Conservation (phyloP, 2,888 invertebrate genomes). For the Ochropleura plecta region DNA sequence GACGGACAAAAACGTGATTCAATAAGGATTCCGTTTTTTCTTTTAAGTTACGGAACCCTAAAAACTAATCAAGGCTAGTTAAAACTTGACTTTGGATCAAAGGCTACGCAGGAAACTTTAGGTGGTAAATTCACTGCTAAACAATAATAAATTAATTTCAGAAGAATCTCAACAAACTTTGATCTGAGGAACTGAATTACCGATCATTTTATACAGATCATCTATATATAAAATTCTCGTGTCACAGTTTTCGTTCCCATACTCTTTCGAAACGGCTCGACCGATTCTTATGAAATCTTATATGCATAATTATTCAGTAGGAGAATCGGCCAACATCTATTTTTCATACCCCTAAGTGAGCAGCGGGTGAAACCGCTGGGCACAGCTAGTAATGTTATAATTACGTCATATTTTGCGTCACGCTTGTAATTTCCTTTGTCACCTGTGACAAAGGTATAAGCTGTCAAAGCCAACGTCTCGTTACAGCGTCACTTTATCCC, state of each 20-base stretch:
- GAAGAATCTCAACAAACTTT: neutral
- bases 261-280: too few species aligned
- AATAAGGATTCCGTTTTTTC: too few species aligned
- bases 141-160: neutral
- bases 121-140: neutral
- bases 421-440: slow-evolving; percentile 74
- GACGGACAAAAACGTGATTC: too few species aligned
- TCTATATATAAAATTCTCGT: too few species aligned
- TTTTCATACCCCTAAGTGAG: too few species aligned
- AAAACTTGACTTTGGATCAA: neutral
- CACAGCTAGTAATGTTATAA: slow-evolving; percentile 19
- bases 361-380: too few species aligned
- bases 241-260: too few species aligned
- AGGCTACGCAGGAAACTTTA: neutral
- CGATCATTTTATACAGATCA: slow-evolving; percentile 9
- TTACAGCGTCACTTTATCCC: slow-evolving; percentile 79
- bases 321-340: too few species aligned
- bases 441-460: slow-evolving; percentile 79
- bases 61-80: neutral
- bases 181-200: neutral
- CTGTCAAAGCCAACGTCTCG: slow-evolving; percentile 83
- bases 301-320: too few species aligned
- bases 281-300: too few species aligned
- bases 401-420: slow-evolving; percentile 51
- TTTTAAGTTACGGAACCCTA: too few species aligned